Base-by-base conservation (phyloP, 2,797 vertebrate genomes). In the Nasua narica region DNA sequence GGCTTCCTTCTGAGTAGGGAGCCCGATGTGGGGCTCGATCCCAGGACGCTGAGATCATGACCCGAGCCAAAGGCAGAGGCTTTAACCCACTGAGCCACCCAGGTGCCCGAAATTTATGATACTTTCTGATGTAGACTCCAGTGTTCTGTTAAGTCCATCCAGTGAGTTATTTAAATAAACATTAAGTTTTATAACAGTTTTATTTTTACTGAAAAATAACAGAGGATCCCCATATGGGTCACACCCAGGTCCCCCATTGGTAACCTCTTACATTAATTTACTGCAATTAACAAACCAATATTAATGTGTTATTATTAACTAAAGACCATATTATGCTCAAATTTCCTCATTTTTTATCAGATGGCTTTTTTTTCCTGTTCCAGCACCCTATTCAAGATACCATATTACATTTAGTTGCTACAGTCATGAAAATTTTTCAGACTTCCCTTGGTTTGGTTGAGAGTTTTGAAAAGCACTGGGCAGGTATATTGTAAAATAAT, bases 351-450 rank as follows among this genome's bases (percentile, higher is more conserved):
- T 25, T 19, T 19, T 56, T 32, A 35, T 18, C 35, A 37, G 0
- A 5, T 10, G 11, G 2, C 52, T 25, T 18, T 25, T 40, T 27
- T 10, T 2, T 23, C 48, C 78, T 76, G 3, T 27, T 8, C 10
- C 14, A n/a, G 56, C 32, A 25, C 21, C 56, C 25, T 2, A 2
- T 21, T 69, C 23, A 16, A 32, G 14, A 25, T 16, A 23, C 7
- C 29, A 35, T 2, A 0, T 13, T 7, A 16, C 15, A 13, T 37
- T 18, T 50, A 40, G 14, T 40, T 12, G 9, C 3, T 37, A 13
- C 3, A 10, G 2, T n/a, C 11, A 3, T 7, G 37, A 10, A 1
- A 32, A 25, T 18, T 91, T 37, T 29, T 46, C 23, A 62, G 56
- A 7, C 18, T 37, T 25, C 7, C 16, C 6, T 46, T 32, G 23